phyloP scores from a whole-genome alignment of 2,888 invertebrate species.

The Cybosia mesomella region DNA sequence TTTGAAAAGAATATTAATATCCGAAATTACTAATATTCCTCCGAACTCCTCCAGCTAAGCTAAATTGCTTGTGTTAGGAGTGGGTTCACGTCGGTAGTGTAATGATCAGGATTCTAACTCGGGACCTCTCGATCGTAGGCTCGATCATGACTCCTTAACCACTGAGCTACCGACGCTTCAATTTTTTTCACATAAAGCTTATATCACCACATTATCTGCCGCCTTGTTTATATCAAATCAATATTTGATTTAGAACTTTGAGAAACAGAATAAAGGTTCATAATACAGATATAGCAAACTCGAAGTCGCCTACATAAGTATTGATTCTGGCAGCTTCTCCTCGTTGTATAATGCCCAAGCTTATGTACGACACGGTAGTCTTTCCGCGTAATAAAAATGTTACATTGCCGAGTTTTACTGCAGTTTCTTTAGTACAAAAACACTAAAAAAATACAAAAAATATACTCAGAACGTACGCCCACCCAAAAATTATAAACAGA shows the following conservation, averaged over 20 bases:
- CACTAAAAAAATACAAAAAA: background rate
- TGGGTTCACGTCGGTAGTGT: too few relatives aligned
- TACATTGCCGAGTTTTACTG: background rate
- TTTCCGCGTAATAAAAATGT: slow-evolving; percentile 1
- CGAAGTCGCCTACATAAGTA: background rate
- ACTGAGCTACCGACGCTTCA: too few relatives aligned
- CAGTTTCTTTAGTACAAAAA: background rate
- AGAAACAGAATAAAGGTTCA: background rate
- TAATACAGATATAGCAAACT: background rate
- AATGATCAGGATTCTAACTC: too few relatives aligned
- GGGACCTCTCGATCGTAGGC: too few relatives aligned
- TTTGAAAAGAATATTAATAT: too few relatives aligned
- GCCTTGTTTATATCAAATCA: background rate
- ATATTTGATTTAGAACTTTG: too few relatives aligned
- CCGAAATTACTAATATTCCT: too few relatives aligned
- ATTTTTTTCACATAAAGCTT: too few relatives aligned
- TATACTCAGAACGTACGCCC: background rate
- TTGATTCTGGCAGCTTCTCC: background rate
- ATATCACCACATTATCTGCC: background rate
- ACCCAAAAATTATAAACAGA: too few relatives aligned
- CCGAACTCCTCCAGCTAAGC: too few relatives aligned
- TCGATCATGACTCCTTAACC: too few relatives aligned
- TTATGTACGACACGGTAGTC: background rate
- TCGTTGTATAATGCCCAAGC: background rate
- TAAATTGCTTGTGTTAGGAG: too few relatives aligned